Conservation (phyloP, 2,888 invertebrate species). For the Apamea crenata region DNA sequence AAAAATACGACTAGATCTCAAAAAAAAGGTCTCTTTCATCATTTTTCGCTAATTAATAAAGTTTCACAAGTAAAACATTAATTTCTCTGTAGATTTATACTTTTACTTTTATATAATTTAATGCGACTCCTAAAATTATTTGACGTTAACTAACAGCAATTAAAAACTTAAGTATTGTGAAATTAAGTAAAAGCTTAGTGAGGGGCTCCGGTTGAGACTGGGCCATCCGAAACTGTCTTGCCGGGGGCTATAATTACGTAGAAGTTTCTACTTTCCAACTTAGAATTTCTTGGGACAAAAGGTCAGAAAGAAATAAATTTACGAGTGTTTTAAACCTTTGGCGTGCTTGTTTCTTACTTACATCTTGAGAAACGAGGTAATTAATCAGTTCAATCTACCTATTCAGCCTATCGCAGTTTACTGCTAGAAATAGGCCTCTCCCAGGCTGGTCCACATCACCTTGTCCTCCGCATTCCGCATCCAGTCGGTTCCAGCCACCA, state of each 20-base stretch:
- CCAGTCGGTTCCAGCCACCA: neutral
- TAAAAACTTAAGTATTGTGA: slow-evolving; percentile 45
- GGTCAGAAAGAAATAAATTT: slow-evolving; percentile 31
- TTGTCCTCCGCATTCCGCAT: neutral
- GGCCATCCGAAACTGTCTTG: slow-evolving; percentile 45
- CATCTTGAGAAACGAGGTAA: neutral
- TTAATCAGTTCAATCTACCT: neutral
- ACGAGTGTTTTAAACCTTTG: slow-evolving; percentile 41
- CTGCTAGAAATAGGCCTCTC: neutral
- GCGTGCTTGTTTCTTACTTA: slow-evolving; percentile 21
- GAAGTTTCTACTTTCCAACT: slow-evolving; percentile 59
- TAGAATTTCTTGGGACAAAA: slow-evolving; percentile 40
- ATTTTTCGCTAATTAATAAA: slow-evolving; percentile 37
- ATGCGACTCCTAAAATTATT: slow-evolving; percentile 38
- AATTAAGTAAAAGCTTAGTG: slow-evolving; percentile 40
- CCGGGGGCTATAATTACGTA: slow-evolving; percentile 60
- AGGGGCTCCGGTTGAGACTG: slow-evolving; percentile 9
- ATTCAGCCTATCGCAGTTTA: neutral
- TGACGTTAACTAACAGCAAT: slow-evolving; percentile 51
- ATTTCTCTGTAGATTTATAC: slow-evolving; percentile 12
- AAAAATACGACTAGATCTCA: neutral
- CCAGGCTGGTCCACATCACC: neutral
- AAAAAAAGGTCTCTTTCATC: neutral
- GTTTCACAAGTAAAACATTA: slow-evolving; percentile 25
- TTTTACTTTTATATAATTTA: slow-evolving; percentile 39